Conservation (phyloP, 2,888 invertebrate species). For the Philaethria dido region DNA sequence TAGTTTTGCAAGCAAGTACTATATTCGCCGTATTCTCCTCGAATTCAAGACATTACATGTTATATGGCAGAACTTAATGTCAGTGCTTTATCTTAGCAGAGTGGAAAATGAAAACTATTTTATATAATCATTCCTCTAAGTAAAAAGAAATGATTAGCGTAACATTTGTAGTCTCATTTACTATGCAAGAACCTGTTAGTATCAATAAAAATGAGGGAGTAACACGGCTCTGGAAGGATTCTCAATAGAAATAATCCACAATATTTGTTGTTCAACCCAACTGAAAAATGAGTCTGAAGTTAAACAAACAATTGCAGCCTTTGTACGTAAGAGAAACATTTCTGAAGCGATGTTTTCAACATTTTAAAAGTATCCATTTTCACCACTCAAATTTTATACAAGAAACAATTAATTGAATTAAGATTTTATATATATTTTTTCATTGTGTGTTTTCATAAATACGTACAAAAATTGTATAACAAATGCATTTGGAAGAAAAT, state of each 20-base stretch:
- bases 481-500: too few relatives aligned
- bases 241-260: slow-evolving; percentile 60
- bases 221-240: slow-evolving; percentile 52
- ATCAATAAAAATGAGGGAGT: slow-evolving; percentile 27
- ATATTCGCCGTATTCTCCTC: too few relatives aligned
- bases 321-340: slow-evolving; percentile 45
- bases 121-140: too few relatives aligned
- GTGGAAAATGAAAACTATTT: too few relatives aligned
- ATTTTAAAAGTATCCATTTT: slow-evolving; percentile 34
- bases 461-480: too few relatives aligned
- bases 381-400: slow-evolving; percentile 17
- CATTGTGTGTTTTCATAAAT: too few relatives aligned
- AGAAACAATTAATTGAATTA: neutral
- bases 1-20: too few relatives aligned
- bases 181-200: neutral
- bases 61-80: too few relatives aligned
- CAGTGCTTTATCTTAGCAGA: too few relatives aligned
- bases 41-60: too few relatives aligned
- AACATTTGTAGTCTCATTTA: slow-evolving; percentile 5
- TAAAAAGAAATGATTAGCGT: neutral
- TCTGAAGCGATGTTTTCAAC: slow-evolving; percentile 29
- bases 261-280: slow-evolving; percentile 63
- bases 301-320: slow-evolving; percentile 60
- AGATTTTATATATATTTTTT: neutral
- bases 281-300: slow-evolving; percentile 64